Conservation (phyloP, 2,113 vertebrate genomes). For the Xerus inauris region DNA sequence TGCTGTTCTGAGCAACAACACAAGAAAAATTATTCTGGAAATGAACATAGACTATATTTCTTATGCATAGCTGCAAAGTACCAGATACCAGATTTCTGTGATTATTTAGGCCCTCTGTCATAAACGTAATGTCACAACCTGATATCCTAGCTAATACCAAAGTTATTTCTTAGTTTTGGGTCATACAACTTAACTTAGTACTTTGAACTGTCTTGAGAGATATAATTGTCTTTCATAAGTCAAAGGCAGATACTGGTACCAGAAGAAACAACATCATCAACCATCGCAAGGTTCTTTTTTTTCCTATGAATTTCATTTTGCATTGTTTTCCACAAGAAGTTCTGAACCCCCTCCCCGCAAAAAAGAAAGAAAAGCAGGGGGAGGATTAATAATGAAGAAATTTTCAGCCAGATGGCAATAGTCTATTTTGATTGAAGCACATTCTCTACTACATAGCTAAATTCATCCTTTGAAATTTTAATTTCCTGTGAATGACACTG, state of each 20-base stretch:
- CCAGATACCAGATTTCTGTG: background rate
- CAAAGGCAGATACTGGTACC: slow-evolving; percentile 20
- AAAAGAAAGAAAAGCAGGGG: background rate
- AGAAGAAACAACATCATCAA: slow-evolving; percentile 13
- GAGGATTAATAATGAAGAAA: slow-evolving; percentile 47
- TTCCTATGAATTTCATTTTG: slow-evolving; percentile 22
- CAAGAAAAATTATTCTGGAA: background rate
- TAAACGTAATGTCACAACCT: background rate
- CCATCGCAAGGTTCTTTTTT: background rate
- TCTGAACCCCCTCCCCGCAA: background rate
- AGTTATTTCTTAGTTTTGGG: slow-evolving; percentile 39
- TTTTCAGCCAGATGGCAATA: slow-evolving; percentile 31
- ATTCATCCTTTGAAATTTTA: slow-evolving; percentile 71
- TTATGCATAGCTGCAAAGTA: background rate
- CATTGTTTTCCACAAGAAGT: slow-evolving; percentile 54
- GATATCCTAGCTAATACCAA: background rate
- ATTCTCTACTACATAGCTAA: slow-evolving; percentile 55
- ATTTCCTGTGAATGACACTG: slow-evolving; percentile 64
- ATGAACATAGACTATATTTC: background rate
- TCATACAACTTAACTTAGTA: slow-evolving; percentile 10
- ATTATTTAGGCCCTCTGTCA: background rate
- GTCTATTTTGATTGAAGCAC: slow-evolving; percentile 54
- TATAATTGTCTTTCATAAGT: background rate
- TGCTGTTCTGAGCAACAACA: background rate
- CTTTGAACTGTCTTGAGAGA: slow-evolving; percentile 25